These are phyloP conservation scores for Leucoptera coffeella DNA, from an alignment of 2,888 invertebrate species.

Conservation along the genomic window DNA sequence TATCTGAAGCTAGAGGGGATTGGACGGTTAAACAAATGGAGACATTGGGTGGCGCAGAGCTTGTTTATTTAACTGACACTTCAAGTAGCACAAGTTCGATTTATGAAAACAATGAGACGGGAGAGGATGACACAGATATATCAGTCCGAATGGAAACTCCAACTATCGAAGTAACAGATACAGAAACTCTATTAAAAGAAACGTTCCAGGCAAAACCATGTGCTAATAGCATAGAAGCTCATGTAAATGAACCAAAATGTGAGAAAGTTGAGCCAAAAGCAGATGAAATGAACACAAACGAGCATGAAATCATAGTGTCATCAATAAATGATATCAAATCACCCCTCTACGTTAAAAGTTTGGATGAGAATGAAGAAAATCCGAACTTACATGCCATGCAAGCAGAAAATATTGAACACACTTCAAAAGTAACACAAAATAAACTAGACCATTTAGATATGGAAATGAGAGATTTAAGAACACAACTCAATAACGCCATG, in stretches of 20 bases:
- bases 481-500: constrained; percentile 39
- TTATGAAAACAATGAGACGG: constrained; percentile 35
- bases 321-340: constrained; percentile 34
- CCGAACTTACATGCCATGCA: not conserved
- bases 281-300: not conserved
- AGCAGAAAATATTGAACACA: not conserved
- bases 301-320: constrained; percentile 32
- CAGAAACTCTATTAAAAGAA: constrained; percentile 31
- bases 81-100: constrained; percentile 59
- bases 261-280: not conserved
- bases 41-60: constrained; percentile 56
- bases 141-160: constrained; percentile 43
- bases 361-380: constrained; percentile 10
- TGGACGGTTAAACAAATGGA: constrained; percentile 46
- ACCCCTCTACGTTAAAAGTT: constrained; percentile 31
- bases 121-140: constrained; percentile 43
- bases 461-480: constrained; percentile 38
- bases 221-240: not conserved
- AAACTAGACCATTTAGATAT: constrained; percentile 7
- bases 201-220: constrained; percentile 17
- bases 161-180: constrained; percentile 41
- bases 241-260: not conserved
- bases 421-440: constrained; percentile 3
- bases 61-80: constrained; percentile 63
- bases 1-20: constrained; percentile 54